A percentile compares a stretch with the other conserved stretches of the same genome.
Evolutionary conservation across 2,113 vertebrate genomes (phyloP).

Genomic region (Donacobius atricapilla): DNA sequence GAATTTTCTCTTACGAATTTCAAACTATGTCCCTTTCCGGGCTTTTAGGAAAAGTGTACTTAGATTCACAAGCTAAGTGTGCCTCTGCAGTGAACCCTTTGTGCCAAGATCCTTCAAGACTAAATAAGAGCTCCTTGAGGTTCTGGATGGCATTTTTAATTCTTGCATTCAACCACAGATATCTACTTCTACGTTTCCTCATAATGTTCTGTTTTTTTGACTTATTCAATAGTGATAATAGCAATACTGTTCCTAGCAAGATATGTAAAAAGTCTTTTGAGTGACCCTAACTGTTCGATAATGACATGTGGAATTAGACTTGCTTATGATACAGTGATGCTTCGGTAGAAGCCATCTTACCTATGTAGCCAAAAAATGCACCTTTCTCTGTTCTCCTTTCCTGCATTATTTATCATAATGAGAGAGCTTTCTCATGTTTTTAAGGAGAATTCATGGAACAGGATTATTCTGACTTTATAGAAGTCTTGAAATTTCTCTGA

Average conservation of each 20-base stretch:
- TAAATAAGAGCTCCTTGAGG: background rate
- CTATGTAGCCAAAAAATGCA: background rate
- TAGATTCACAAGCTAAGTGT: background rate
- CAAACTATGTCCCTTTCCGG: background rate
- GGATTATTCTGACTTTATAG: background rate
- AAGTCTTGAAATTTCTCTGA: background rate
- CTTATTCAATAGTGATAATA: background rate
- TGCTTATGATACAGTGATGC: background rate
- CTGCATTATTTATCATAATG: background rate
- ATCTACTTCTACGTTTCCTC: background rate
- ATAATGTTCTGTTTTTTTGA: background rate
- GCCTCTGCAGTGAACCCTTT: background rate
- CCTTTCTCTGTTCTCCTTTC: background rate
- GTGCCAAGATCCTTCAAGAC: background rate
- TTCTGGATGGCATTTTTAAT: background rate
- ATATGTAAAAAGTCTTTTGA: background rate
- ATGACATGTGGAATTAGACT: background rate
- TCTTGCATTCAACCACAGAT: background rate
- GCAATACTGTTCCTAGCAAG: background rate
- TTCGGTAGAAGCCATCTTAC: background rate
- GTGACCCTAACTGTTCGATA: background rate
- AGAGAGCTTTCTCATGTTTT: background rate
- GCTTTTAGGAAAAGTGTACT: background rate
- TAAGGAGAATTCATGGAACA: background rate
- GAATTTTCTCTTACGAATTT: background rate